Percentiles rank a stretch among this genome's conserved stretches.
phyloP scores from a whole-genome alignment of 2,113 vertebrate species.

The Colossoma macropomum region DNA sequence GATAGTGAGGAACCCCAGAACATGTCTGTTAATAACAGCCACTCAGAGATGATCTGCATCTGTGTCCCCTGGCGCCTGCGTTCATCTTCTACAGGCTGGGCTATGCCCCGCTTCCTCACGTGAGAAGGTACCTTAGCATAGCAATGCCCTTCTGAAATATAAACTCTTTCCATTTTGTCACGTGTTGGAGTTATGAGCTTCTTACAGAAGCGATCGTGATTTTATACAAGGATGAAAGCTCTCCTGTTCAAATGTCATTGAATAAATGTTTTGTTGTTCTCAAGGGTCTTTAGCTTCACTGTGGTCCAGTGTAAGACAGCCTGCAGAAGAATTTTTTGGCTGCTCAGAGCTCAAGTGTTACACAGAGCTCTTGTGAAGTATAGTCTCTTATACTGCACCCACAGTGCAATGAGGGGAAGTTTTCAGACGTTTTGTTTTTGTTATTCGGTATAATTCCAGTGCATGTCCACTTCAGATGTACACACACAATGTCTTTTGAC shows the following conservation, averaged over 20 bases:
- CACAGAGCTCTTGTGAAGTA: not conserved
- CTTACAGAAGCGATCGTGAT: not conserved
- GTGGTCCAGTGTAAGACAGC: not conserved
- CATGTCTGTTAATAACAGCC: constrained; percentile 7
- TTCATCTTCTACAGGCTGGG: not conserved
- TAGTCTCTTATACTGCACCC: not conserved
- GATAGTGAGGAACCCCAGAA: not conserved
- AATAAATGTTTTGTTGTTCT: not conserved
- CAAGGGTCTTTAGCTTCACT: not conserved
- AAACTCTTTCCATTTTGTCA: not conserved
- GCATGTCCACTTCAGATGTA: too few relatives aligned
- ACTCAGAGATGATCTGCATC: not conserved
- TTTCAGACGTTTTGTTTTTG: too few relatives aligned
- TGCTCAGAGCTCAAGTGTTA: not conserved
- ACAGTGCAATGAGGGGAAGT: too few relatives aligned
- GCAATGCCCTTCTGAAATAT: not conserved
- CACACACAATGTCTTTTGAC: too few relatives aligned
- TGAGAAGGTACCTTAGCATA: not conserved
- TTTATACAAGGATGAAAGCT: not conserved
- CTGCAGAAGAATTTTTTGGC: not conserved
- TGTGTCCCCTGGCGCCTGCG: not conserved
- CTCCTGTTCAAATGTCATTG: not conserved
- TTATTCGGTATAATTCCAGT: too few relatives aligned
- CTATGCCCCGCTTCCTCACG: not conserved
- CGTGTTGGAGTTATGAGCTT: not conserved